Percentiles rank a stretch among this genome's conserved stretches.
Evolutionary conservation across 2,113 vertebrate species (phyloP).

Genomic region (Cyprinodon brontotheroides): DNA sequence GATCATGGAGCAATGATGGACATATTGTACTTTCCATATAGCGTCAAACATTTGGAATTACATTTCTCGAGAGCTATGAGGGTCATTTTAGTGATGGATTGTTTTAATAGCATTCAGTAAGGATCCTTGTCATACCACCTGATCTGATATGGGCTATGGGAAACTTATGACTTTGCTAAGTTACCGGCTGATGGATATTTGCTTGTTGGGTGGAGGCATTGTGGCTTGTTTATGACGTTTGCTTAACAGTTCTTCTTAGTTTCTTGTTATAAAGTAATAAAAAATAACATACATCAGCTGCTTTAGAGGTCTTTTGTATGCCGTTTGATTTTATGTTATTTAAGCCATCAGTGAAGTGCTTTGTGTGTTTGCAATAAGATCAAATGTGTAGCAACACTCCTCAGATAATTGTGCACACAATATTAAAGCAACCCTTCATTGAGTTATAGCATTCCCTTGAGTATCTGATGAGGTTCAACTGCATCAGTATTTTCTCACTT

Average conservation of each 20-base stretch:
- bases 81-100: constrained; percentile 66
- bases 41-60: constrained; percentile 61
- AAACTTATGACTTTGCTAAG: constrained; percentile 48
- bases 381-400: too few relatives aligned
- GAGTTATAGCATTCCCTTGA: too few relatives aligned
- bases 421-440: too few relatives aligned
- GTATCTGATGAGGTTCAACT: neutral
- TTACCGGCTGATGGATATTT: constrained; percentile 46
- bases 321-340: neutral
- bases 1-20: constrained; percentile 68
- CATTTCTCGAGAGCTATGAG: constrained; percentile 51
- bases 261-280: constrained; percentile 7
- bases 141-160: constrained; percentile 33
- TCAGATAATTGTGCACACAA: too few relatives aligned
- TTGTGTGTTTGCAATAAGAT: too few relatives aligned
- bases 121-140: constrained; percentile 34
- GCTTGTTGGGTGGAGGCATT: constrained; percentile 20
- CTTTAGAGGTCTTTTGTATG: neutral
- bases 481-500: neutral
- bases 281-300: constrained; percentile 17
- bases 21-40: constrained; percentile 54
- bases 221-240: constrained; percentile 38
- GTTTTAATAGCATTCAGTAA: constrained; percentile 55
- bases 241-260: constrained; percentile 51
- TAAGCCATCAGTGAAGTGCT: too few relatives aligned